Conservation (phyloP, 2,888 invertebrate species). For the Aphrophora alni region DNA sequence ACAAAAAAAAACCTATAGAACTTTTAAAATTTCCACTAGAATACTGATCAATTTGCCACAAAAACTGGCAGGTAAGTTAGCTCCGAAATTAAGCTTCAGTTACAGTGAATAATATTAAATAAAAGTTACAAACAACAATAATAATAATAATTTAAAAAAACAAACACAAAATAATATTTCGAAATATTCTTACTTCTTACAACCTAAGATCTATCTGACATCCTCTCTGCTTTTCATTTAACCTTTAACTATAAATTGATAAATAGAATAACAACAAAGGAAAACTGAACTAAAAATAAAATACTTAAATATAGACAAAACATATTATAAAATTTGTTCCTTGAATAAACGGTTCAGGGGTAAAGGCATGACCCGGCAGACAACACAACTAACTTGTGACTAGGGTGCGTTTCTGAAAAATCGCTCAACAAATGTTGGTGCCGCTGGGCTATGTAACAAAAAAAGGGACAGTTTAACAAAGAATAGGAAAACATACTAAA, state of each 20-base stretch:
- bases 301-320: conserved; percentile 47
- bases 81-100: no score
- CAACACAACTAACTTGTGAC: conserved; percentile 49
- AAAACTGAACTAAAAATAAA: conserved; percentile 49
- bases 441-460: conserved; percentile 47
- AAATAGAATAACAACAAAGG: conserved; percentile 50
- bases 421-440: conserved; percentile 50
- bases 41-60: no score
- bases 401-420: conserved; percentile 45
- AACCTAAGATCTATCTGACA: conserved; percentile 32
- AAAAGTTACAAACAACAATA: conserved; percentile 25
- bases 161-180: conserved; percentile 12
- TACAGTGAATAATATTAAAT: background rate
- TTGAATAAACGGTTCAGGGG: conserved; percentile 36
- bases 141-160: conserved; percentile 9
- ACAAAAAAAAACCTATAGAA: no score
- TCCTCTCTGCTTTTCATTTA: conserved; percentile 26
- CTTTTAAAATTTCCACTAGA: no score
- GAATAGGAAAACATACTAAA: conserved; percentile 45
- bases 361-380: conserved; percentile 48
- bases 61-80: no score
- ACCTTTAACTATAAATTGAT: conserved; percentile 42
- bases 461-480: conserved; percentile 47
- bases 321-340: conserved; percentile 49
- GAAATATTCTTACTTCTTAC: conserved; percentile 20